Conservation (phyloP, 2,113 vertebrate species). For the Oceanites oceanicus region DNA sequence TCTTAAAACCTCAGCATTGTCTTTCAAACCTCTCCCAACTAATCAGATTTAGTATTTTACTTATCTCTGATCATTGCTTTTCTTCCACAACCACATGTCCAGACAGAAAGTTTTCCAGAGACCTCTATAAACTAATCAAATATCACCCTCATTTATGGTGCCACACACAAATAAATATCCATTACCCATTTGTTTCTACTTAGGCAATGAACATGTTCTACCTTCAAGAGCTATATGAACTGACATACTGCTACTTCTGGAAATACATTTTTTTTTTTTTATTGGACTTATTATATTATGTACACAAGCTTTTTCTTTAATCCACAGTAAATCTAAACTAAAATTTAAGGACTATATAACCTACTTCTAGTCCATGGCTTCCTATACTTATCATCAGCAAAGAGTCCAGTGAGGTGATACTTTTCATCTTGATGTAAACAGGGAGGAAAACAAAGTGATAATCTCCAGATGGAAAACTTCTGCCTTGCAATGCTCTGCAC, state of each 20-base stretch:
- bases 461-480: slow-evolving; percentile 66
- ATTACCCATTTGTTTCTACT: background rate
- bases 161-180: background rate
- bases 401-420: slow-evolving; percentile 55
- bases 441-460: slow-evolving; percentile 72
- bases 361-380: slow-evolving; percentile 79
- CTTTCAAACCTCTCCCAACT: background rate
- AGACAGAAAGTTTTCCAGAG: background rate
- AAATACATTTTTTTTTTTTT: background rate
- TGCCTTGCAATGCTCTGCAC: slow-evolving; percentile 68
- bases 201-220: background rate
- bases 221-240: background rate
- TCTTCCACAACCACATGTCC: background rate
- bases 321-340: background rate
- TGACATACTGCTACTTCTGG: background rate
- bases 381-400: slow-evolving; percentile 71
- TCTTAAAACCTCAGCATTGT: background rate
- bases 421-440: slow-evolving; percentile 69
- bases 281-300: background rate
- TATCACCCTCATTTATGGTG: background rate
- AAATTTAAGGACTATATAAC: background rate
- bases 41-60: background rate
- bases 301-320: background rate
- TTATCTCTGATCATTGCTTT: background rate
- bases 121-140: background rate